Evolutionary conservation across 1,140 invertebrate genomes (phyloP), one percentile per base, ranked within the genome.

Genomic region (Lycorma delicatula): DNA sequence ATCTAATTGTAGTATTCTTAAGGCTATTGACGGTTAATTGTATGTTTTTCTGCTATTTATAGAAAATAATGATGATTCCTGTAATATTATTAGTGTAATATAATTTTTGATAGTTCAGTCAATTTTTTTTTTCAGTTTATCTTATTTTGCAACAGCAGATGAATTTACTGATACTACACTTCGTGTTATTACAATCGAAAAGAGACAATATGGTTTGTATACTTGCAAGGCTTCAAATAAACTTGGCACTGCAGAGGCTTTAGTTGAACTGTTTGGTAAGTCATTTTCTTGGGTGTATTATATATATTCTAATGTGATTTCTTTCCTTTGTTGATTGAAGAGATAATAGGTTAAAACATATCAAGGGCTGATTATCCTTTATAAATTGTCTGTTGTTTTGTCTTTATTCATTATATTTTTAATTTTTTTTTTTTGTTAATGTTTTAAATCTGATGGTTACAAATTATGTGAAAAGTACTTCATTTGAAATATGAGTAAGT

Each of bases 91-190:
- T 46, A 16, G 18, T n/a, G 7, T 46, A 9, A 7, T 18, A 46
- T 9, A 46, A 7, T 7, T 7, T 46, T 46, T 46, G 5, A 7
- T 16, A 46, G 7, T 46, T 22, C 16, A 22, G 6, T 7, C 16
- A 4, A 6, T 38, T 16, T 36, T 9, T 16, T 53, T 67, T 57
- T 65, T 49, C 63, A 83, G 83, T 62, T 87, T 94, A 64, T 92
- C 90, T 0, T 87, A 92, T 68, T 93, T 92, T 68, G 87, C 89
- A 13, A 90, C 87, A 1, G 86, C 87, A 2, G 90, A 94, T 67
- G 89, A 93, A 68, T 92, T 89, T 65, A 91, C 89, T 0, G 89
- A 93, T 65, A 91, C 90, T 0, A 94, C 89, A 1, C 74, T 95
- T 36, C 79, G 90, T 53, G 84, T 94, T 1, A 89, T 93, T 49